Base-by-base conservation (phyloP, 2,888 invertebrate genomes). In the Arrhopalites spinosus region DNA sequence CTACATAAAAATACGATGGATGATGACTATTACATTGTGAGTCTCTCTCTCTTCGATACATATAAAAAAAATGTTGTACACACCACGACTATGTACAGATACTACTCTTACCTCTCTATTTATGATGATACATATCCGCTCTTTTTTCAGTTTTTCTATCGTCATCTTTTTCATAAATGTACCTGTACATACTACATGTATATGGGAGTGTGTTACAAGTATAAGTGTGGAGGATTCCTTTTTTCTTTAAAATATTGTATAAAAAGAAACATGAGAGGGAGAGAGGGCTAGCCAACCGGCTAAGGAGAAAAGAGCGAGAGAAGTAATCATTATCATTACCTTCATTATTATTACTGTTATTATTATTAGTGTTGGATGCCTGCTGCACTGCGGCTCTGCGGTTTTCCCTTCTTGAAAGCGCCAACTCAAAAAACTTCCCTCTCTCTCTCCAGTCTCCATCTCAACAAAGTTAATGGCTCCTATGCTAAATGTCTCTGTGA, bases 321-420 rank as follows among this genome's bases (percentile, higher is more conserved):
- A 61, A 59, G 71, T 74, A 69, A 68, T 63, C 70, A 71, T 75
- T 75, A 75, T 75, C 75, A 75, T 71, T 71, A 75, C 63, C 17
- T 61, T 75, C 71, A 75, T 75, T 70, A 75, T 75, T 71, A 75
- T 75, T 71, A 66, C 56, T 63, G 47, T 75, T 75, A 71, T 70
- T 70, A 70, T 70, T 70, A 69, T 69, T 69, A 70, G 25, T 50
- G 29, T 69, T 69, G 13, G 15, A 3, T 45, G 23, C 47, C 47
- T 50, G 69, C 69, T 69, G 50, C 53, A 69, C 13, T 69, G 69
- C 69, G 53, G 45, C 67, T 67, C 67, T 45, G 45, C 45, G 45
- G 67, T 67, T 67, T 45, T 17, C 47, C 30, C 13, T 3, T 27
- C 64, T 30, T 25, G 5, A 8, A 11, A 23, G 59, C 59, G 13